Evolutionary conservation across 2,888 invertebrate genomes (phyloP).

Genomic region (Dasysyrphus tricinctus): DNA sequence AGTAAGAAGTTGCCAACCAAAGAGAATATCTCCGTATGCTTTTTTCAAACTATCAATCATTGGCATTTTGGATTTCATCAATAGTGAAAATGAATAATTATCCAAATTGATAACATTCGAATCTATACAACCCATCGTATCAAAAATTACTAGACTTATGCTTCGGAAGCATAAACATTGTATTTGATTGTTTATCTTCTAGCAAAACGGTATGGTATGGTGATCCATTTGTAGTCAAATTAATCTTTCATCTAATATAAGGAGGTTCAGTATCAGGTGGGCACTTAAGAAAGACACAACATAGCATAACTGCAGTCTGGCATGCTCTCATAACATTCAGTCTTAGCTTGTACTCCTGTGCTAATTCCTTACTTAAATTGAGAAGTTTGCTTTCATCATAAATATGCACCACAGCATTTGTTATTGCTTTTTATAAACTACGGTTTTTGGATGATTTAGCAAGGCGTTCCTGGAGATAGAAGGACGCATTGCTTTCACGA

Average conservation of each 20-base stretch:
- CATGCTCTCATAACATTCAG: conserved; percentile 87
- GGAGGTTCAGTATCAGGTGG: conserved; percentile 81
- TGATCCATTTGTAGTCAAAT: conserved; percentile 89
- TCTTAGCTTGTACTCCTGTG: conserved; percentile 90
- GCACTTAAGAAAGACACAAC: conserved; percentile 92
- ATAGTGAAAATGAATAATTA: conserved; percentile 79
- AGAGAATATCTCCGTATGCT: conserved; percentile 94
- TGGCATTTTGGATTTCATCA: conserved; percentile 81
- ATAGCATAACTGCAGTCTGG: conserved; percentile 97
- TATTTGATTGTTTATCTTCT: conserved; percentile 88
- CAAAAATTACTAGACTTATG: conserved; percentile 93
- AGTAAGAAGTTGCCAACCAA: conserved; percentile 92
- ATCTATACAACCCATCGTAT: conserved; percentile 88
- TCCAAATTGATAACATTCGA: conserved; percentile 77
- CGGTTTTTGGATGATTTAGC: conserved; percentile 82
- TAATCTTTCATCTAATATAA: conserved; percentile 53
- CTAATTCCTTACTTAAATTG: conserved; percentile 91
- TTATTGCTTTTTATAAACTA: conserved; percentile 81
- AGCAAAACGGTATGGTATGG: conserved; percentile 94
- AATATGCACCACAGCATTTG: conserved; percentile 80
- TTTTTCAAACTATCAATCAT: conserved; percentile 92
- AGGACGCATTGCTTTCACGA: conserved; percentile 87
- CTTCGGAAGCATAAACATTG: conserved; percentile 88
- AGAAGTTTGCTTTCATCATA: conserved; percentile 86
- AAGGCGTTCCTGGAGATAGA: conserved; percentile 90